These are phyloP conservation scores for Drosophila bocqueti DNA, from an alignment of 1,140 invertebrate species.

Conservation along the genomic window DNA sequence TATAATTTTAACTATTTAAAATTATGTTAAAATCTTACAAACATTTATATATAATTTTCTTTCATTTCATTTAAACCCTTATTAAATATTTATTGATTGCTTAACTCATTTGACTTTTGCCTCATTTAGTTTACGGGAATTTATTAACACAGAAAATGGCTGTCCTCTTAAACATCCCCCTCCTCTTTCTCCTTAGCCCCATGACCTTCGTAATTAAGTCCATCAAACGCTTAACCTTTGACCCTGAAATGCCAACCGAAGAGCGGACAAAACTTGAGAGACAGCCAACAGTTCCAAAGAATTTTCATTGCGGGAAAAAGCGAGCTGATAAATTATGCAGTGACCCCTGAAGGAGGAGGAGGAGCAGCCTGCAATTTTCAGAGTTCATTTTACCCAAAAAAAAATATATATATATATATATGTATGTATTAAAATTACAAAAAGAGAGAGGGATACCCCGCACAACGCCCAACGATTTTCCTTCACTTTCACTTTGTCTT, in stretches of 20 bases:
- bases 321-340: slow-evolving; percentile 79
- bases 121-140: not conserved
- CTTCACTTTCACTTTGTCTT: slow-evolving; percentile 74
- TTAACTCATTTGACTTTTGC: not conserved
- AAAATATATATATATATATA: not conserved
- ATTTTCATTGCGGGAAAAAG: slow-evolving; percentile 25
- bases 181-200: not conserved
- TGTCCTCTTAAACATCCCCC: not conserved
- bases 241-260: slow-evolving; percentile 36
- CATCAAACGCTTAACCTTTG: slow-evolving; percentile 52
- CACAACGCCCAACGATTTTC: slow-evolving; percentile 1
- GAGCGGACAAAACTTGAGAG: slow-evolving; percentile 32
- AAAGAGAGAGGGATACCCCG: not conserved
- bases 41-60: not conserved
- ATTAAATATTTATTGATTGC: not conserved
- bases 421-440: not conserved
- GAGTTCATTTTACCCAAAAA: slow-evolving; percentile 63
- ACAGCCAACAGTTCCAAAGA: slow-evolving; percentile 35
- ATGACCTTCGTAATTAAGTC: slow-evolving; percentile 36
- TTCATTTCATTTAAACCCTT: not conserved
- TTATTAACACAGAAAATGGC: not conserved
- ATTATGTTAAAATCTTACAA: not conserved
- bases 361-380: slow-evolving; percentile 49
- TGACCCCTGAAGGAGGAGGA: slow-evolving; percentile 21
- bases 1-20: not conserved